Evolutionary conservation across 2,113 vertebrate genomes (phyloP).

Genomic region (Urocynchramus pylzowi): DNA sequence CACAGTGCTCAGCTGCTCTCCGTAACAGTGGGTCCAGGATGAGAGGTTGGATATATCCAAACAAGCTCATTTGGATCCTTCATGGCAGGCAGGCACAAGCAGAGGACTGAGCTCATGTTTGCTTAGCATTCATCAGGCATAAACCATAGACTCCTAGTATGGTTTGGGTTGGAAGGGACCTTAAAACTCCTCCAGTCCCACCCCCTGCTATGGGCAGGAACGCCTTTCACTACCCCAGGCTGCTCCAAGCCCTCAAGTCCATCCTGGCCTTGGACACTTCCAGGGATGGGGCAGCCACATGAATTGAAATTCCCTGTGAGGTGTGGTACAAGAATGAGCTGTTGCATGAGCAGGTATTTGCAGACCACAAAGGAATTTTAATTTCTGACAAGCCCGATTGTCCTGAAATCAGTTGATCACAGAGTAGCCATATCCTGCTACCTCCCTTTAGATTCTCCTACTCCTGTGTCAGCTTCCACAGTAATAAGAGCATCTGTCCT

Average conservation of each 20-base stretch:
- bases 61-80: background rate
- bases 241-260: background rate
- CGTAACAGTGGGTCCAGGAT: accelerated
- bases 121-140: background rate
- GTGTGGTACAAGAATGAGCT: background rate
- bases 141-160: background rate
- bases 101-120: background rate
- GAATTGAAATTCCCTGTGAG: background rate
- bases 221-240: background rate
- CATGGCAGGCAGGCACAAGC: background rate
- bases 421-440: background rate
- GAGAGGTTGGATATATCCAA: background rate
- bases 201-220: background rate
- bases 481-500: background rate
- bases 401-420: background rate
- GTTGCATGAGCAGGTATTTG: background rate
- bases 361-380: background rate
- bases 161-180: background rate
- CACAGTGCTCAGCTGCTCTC: background rate
- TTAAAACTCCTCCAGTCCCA: background rate
- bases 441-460: background rate
- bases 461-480: background rate
- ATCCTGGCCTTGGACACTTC: background rate
- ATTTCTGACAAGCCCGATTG: background rate
- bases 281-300: background rate